phyloP scores from a whole-genome alignment of 2,797 vertebrate genomes.

The Enoplosus armatus region DNA sequence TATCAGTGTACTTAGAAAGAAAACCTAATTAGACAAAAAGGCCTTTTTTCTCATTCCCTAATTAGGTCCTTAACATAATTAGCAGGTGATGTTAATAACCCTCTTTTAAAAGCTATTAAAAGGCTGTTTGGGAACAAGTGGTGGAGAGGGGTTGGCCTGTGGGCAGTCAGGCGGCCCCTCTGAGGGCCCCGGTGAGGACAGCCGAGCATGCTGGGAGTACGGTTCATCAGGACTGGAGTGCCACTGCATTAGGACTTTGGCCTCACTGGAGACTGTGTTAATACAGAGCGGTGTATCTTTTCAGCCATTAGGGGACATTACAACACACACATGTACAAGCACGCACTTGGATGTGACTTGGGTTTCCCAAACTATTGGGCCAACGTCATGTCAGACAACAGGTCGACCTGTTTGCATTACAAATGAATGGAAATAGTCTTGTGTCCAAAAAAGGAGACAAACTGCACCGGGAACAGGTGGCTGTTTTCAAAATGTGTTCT shows the following conservation, averaged over 20 bases:
- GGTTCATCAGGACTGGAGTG: constrained; percentile 82
- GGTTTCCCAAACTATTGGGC: background rate
- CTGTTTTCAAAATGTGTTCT: too few relatives aligned
- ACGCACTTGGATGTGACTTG: background rate
- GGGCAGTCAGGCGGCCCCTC: constrained; percentile 76
- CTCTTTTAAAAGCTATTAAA: constrained; percentile 93
- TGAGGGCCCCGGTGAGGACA: constrained; percentile 70
- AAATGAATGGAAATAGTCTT: background rate
- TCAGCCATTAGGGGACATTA: constrained; percentile 42
- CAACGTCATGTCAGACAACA: background rate
- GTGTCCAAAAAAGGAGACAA: background rate
- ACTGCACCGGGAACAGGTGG: background rate
- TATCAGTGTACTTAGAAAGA: constrained; percentile 89
- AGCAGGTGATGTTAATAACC: constrained; percentile 98
- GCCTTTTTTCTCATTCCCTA: constrained; percentile 87
- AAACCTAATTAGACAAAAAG: constrained; percentile 90
- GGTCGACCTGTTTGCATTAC: background rate
- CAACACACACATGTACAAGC: background rate
- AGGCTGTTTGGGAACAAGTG: constrained; percentile 87
- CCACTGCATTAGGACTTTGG: constrained; percentile 76
- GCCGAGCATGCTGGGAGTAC: constrained; percentile 74
- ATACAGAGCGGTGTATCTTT: constrained; percentile 37
- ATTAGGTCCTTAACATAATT: constrained; percentile 99
- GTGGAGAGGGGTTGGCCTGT: constrained; percentile 82
- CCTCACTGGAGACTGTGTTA: constrained; percentile 72